These are phyloP conservation scores for Peribatodes rhomboidaria DNA, from an alignment of 2,888 invertebrate genomes.

Conservation along the genomic window DNA sequence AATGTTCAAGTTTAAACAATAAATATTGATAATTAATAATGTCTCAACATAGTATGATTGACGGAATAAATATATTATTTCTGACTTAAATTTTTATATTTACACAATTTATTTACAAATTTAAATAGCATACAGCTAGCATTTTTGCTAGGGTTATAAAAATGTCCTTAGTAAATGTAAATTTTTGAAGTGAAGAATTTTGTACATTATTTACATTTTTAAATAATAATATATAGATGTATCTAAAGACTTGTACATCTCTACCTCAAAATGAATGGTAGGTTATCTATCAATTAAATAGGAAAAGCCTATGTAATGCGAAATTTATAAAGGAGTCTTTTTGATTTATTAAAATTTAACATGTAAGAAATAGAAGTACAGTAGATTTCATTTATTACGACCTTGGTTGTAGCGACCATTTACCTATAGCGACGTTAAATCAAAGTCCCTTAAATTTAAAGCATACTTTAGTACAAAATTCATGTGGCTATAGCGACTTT, in stretches of 20 bases:
- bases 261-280: not conserved
- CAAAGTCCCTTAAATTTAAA: no score
- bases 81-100: constrained; percentile 71
- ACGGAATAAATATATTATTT: constrained; percentile 78
- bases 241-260: constrained; percentile 6
- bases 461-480: no score
- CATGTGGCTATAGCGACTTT: no score
- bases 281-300: not conserved
- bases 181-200: constrained; percentile 51
- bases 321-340: constrained; percentile 18
- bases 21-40: constrained; percentile 71
- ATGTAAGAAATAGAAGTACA: constrained; percentile 36
- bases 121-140: constrained; percentile 62
- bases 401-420: no score
- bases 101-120: constrained; percentile 79
- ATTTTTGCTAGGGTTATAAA: constrained; percentile 68
- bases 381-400: no score
- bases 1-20: constrained; percentile 80
- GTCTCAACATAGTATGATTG: constrained; percentile 75
- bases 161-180: constrained; percentile 51
- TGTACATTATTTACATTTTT: constrained; percentile 79
- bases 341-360: not conserved
- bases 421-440: no score
- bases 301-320: not conserved
- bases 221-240: constrained; percentile 13